Evolutionary conservation across 2,888 invertebrate species (phyloP).

Genomic region (Rhamnusium bicolor): DNA sequence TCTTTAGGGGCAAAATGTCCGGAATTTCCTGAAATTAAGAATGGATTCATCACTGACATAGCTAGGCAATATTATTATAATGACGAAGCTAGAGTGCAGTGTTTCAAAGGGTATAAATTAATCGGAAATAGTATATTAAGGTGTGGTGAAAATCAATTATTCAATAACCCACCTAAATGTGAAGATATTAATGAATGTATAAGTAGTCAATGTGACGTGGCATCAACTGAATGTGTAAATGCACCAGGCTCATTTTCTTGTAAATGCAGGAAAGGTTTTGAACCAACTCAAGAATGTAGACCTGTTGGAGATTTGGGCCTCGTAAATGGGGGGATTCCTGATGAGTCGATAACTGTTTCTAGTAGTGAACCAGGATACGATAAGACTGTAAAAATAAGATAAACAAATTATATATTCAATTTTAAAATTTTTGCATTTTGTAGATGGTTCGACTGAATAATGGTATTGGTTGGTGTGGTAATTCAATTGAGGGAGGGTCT

Average conservation of each 20-base stretch:
- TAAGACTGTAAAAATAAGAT: slow-evolving; percentile 77
- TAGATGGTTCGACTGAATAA: slow-evolving; percentile 89
- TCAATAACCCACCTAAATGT: slow-evolving; percentile 88
- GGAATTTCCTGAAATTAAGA: slow-evolving; percentile 85
- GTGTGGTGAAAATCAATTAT: slow-evolving; percentile 88
- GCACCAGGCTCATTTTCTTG: slow-evolving; percentile 92
- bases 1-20: slow-evolving; percentile 78
- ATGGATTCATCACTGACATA: slow-evolving; percentile 89
- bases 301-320: slow-evolving; percentile 92
- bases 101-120: slow-evolving; percentile 91
- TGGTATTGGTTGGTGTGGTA: slow-evolving; percentile 93
- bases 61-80: slow-evolving; percentile 86
- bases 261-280: slow-evolving; percentile 88
- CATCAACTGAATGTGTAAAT: slow-evolving; percentile 93
- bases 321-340: slow-evolving; percentile 91
- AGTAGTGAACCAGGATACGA: slow-evolving; percentile 86
- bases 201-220: slow-evolving; percentile 90
- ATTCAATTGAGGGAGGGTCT: slow-evolving; percentile 86
- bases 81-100: slow-evolving; percentile 93
- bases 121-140: slow-evolving; percentile 87
- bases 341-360: slow-evolving; percentile 90
- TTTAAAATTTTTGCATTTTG: slow-evolving; percentile 27
- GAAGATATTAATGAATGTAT: slow-evolving; percentile 94
- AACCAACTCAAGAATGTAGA: slow-evolving; percentile 89
- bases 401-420: slow-evolving; percentile 44